Evolutionary conservation across 2,113 vertebrate species (phyloP).

Genomic region (Entomyzon cyanotis): DNA sequence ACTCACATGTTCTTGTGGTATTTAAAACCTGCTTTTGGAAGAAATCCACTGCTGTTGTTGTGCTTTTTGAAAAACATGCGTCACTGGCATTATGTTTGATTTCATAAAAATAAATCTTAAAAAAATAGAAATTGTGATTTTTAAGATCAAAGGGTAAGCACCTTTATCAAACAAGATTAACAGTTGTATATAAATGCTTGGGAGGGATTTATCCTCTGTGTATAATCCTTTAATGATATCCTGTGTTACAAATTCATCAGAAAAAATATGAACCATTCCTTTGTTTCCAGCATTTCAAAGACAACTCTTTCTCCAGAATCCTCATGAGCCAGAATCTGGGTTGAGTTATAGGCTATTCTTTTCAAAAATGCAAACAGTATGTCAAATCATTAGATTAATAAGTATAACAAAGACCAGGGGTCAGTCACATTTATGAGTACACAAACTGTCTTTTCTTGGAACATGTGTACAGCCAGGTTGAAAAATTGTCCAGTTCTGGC

Average conservation of each 20-base stretch:
- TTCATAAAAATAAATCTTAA: conserved; percentile 17
- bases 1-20: not conserved
- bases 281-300: conserved; percentile 25
- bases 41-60: not conserved
- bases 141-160: conserved; percentile 30
- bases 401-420: not conserved
- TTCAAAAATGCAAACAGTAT: not conserved
- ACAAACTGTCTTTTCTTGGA: not conserved
- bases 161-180: conserved; percentile 22
- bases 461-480: not conserved
- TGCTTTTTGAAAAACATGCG: not conserved
- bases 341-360: not conserved
- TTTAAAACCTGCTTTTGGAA: not conserved
- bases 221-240: conserved; percentile 25
- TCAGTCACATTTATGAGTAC: not conserved
- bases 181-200: not conserved
- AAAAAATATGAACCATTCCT: not conserved
- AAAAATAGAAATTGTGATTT: conserved; percentile 13
- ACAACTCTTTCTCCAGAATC: not conserved
- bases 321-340: not conserved
- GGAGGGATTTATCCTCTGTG: not conserved
- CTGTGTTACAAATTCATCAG: not conserved
- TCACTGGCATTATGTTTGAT: not conserved
- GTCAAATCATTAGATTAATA: not conserved
- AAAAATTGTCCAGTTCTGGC: not conserved